Evolutionary conservation across 37 sponge, comb jelly and placozoan genomes (phyloP), one percentile per base, ranked within the genome.

Genomic region (Theonella swinhoei): DNA sequence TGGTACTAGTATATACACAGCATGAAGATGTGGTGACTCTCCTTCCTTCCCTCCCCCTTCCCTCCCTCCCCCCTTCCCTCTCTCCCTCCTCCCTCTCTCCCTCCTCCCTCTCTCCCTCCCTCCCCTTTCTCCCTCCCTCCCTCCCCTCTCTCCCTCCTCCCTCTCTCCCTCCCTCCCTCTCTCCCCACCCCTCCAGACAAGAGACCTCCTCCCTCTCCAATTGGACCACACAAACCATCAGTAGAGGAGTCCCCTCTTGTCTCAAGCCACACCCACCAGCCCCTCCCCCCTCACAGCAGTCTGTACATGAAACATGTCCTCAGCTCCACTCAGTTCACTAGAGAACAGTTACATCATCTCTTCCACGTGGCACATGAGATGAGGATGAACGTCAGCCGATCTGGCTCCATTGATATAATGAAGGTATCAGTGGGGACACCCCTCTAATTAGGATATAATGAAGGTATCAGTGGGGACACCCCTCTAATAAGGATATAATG

Each of bases 321-420:
- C 42, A 82, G 90, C 25, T 91, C 88, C 28, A 87, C 60, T 4
- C 98, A 98, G 84, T 95, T 98, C 66, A 89, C 60, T 41, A 88
- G 83, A 41, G 91, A 95, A 61, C 88, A 91, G 87, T 14, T 47
- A 14, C 54, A 47, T 66, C 68, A n/a, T 66, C 20, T 66, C 68
- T 47, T 47, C 1, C 41, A 88, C 28, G 69, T 96, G 39, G 88
- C 95, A 42, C 91, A 92, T 33, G 88, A 98, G 66, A 96, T 98
- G 95, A 91, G 88, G 64, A 79, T 75, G 42, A 80, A 73, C 64
- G 90, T 95, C 17, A 80, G 88, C 42, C 83, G 78, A 33, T 39
- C 39, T 68, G 96, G 97, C 4, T 81, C 80, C 14, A 41, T 73
- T 54, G 89, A 96, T 39, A 47, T 91, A 22, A 80, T 96, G 64